Percentiles rank a stretch among this genome's conserved stretches.
Conservation (phyloP, 2,113 vertebrate genomes). For the Lophochroa leadbeateri region DNA sequence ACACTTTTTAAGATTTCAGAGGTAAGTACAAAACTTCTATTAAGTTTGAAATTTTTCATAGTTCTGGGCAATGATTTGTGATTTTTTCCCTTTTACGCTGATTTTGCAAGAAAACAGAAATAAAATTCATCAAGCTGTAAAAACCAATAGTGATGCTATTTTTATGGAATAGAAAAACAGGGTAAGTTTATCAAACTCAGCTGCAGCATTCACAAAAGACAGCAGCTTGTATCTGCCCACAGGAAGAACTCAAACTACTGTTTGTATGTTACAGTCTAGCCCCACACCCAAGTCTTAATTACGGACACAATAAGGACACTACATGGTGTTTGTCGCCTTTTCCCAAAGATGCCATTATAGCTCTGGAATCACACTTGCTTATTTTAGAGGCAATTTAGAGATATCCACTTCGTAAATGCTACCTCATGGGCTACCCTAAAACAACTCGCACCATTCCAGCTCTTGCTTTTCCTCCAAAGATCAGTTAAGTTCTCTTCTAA, state of each 20-base stretch:
- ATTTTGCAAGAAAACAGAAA: slow-evolving; percentile 15
- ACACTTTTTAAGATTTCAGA: background rate
- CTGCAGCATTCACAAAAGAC: background rate
- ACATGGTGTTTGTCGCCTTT: background rate
- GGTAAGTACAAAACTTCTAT: background rate
- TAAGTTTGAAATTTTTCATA: background rate
- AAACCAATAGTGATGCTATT: slow-evolving; percentile 40
- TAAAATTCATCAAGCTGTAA: slow-evolving; percentile 29
- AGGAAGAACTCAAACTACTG: background rate
- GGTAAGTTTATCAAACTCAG: background rate
- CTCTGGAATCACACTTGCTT: background rate
- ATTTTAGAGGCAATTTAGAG: background rate
- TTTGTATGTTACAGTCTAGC: background rate
- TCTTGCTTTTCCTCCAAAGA: background rate
- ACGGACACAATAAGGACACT: background rate
- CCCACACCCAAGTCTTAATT: background rate
- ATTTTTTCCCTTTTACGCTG: background rate
- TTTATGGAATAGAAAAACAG: background rate
- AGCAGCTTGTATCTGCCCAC: background rate
- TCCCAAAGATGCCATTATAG: background rate
- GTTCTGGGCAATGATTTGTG: background rate
- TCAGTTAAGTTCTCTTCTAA: background rate
- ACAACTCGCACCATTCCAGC: accelerated
- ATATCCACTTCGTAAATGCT: background rate
- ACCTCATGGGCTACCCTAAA: background rate